Evolutionary conservation across 2,113 vertebrate species (phyloP), one percentile per base, ranked within the genome.

Genomic region (Myotis lucifugus): DNA sequence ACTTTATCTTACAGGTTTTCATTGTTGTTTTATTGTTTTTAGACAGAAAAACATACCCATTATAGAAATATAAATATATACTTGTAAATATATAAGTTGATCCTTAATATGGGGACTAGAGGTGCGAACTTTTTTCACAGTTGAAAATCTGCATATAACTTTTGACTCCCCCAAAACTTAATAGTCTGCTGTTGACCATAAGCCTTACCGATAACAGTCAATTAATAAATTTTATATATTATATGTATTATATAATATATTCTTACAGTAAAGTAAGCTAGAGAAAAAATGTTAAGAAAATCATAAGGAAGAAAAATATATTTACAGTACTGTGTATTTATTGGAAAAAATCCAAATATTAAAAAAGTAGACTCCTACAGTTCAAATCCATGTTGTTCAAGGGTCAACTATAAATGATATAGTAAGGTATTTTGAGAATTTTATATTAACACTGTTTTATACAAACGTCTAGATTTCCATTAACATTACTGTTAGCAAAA

Each of bases 401-500:
- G 37, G 25, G 9, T 61, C 37, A 61, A 42, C 54, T 61, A 6
- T 29, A 67, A 23, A 40, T 34, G 67, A 56, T 67, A 64, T 74
- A 77, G 13, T 37, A 73, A 88, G 37, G 2, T 92, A 69, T 61
- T 70, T 90, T 73, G 56, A 69, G 25, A 94, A 82, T 79, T 95
- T 93, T 82, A 64, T 18, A 34, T 73, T 50, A 74, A 61, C 9
- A 84, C 5, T 90, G n/a, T 82, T 73, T n/a, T 76, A 54, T 78
- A 14, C 46, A 76, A 50, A 77, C 37, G 21, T 64, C 2, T 54
- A 56, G 27, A 29, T 92, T 92, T 88, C 34, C 29, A 6, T 81
- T 93, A 73, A 74, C 23, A 87, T 94, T n/a, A 70, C 27, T 88
- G 2, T 93, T 88, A 89, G n/a, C 15, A 61, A 88, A 76, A 89